Percentiles rank a stretch among this genome's conserved stretches.
Conservation (phyloP, 92 coral and sea anemone genomes). For the Siderastrea siderea region DNA sequence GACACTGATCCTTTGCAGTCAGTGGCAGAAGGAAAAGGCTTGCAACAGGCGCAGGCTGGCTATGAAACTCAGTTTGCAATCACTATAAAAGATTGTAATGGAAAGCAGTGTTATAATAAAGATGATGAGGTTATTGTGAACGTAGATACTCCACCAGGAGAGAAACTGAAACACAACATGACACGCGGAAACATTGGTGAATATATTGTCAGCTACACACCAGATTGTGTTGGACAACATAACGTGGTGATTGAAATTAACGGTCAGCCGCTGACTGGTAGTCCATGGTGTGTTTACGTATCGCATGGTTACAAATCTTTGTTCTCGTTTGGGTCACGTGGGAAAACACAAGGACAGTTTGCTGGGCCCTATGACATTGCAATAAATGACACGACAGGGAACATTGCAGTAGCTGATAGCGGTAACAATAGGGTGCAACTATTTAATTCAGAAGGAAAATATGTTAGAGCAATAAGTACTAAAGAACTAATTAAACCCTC, state of each 20-base stretch:
- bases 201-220: conserved; percentile 48
- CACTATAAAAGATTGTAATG: conserved; percentile 53
- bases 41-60: conserved; percentile 35
- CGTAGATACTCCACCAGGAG: conserved; percentile 30
- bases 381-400: background rate
- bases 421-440: background rate
- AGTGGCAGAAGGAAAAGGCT: conserved; percentile 51
- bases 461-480: background rate
- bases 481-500: background rate
- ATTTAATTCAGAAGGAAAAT: background rate
- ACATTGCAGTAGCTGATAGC: conserved; percentile 15
- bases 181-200: conserved; percentile 51
- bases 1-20: conserved; percentile 41
- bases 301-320: background rate
- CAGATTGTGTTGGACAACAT: conserved; percentile 42
- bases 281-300: conserved; percentile 52
- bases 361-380: background rate
- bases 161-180: background rate
- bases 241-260: conserved; percentile 34
- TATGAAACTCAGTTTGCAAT: conserved; percentile 41
- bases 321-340: background rate
- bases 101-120: conserved; percentile 59
- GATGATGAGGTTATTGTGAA: conserved; percentile 53
- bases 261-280: conserved; percentile 40
- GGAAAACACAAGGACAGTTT: background rate